Percentiles rank a stretch among this genome's conserved stretches.
These are phyloP conservation scores for Steinernema feltiae DNA, from an alignment of 1,140 invertebrate genomes.

Conservation along the genomic window DNA sequence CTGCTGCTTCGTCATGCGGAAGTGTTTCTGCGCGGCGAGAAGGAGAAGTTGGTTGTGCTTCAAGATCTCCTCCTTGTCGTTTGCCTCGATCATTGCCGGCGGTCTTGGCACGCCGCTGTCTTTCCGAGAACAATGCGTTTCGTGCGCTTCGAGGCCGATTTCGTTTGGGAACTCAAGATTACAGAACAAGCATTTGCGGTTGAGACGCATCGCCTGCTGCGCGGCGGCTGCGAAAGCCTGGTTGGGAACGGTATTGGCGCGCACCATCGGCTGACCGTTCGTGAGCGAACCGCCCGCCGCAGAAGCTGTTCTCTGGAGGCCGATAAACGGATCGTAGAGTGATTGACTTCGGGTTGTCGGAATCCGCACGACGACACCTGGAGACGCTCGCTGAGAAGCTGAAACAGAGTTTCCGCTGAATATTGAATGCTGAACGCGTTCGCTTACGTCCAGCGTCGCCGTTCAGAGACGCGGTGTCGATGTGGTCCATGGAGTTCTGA, in stretches of 20 bases:
- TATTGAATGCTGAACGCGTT: constrained; percentile 10
- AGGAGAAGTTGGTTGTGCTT: neutral
- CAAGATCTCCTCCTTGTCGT: neutral
- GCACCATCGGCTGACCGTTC: constrained; percentile 19
- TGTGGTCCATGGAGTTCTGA: constrained; percentile 36
- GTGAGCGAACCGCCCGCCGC: constrained; percentile 22
- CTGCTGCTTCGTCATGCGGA: neutral
- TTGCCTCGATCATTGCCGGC: neutral
- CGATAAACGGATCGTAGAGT: constrained; percentile 6
- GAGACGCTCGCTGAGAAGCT: constrained; percentile 22
- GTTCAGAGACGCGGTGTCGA: constrained; percentile 20
- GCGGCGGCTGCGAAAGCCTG: neutral
- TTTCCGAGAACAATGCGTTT: neutral
- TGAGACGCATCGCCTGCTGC: neutral
- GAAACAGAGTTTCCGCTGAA: constrained; percentile 14
- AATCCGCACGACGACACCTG: constrained; percentile 18
- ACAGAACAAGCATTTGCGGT: neutral
- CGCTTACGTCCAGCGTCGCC: constrained; percentile 18
- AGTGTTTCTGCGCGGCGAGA: neutral
- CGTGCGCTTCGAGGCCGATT: constrained; percentile 13
- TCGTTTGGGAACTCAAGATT: constrained; percentile 15
- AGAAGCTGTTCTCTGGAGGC: neutral
- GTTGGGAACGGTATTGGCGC: neutral
- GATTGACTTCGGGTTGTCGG: constrained; percentile 17
- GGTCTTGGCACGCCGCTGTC: neutral